These are phyloP conservation scores for Diaphora mendica DNA, from an alignment of 2,888 invertebrate species.

Conservation along the genomic window DNA sequence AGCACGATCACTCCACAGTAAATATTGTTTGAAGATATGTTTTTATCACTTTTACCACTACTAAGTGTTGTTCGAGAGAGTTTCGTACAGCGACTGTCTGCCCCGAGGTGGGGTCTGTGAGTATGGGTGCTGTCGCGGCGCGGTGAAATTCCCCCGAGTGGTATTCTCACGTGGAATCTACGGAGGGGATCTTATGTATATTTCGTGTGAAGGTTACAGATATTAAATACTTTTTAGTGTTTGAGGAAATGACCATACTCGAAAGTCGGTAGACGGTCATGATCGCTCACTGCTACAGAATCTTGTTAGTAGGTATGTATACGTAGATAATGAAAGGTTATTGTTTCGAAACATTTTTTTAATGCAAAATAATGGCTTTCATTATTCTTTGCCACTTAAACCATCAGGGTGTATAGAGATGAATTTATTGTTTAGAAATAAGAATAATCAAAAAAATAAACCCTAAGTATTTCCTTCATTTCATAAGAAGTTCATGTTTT, in stretches of 20 bases:
- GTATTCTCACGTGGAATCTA: slow-evolving; percentile 5
- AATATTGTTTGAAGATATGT: slow-evolving; percentile 9
- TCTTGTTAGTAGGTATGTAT: not conserved
- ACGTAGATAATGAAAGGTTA: not conserved
- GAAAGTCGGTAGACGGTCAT: not conserved
- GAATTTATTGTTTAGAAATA: too few relatives aligned
- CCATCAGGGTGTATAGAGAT: not conserved
- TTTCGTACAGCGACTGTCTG: slow-evolving; percentile 6
- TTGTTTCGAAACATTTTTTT: not conserved
- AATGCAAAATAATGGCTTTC: not conserved
- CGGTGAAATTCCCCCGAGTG: slow-evolving; percentile 17
- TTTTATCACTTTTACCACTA: slow-evolving; percentile 45
- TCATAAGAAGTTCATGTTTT: too few relatives aligned
- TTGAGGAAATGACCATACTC: not conserved
- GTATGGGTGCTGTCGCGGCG: not conserved
- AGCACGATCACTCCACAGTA: slow-evolving; percentile 18
- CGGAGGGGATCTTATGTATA: slow-evolving; percentile 15
- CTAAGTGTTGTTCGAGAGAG: slow-evolving; percentile 9
- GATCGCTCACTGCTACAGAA: not conserved
- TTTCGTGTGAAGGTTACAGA: slow-evolving; percentile 1
- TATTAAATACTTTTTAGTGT: not conserved
- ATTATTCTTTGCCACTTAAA: not conserved
- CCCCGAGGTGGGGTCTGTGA: not conserved
- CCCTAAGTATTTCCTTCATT: not conserved
- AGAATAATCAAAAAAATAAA: not conserved